Percentiles rank a stretch among this genome's conserved stretches.
These are phyloP conservation scores for Sarcophilus harrisii DNA, from an alignment of 2,797 vertebrate genomes.

Conservation along the genomic window DNA sequence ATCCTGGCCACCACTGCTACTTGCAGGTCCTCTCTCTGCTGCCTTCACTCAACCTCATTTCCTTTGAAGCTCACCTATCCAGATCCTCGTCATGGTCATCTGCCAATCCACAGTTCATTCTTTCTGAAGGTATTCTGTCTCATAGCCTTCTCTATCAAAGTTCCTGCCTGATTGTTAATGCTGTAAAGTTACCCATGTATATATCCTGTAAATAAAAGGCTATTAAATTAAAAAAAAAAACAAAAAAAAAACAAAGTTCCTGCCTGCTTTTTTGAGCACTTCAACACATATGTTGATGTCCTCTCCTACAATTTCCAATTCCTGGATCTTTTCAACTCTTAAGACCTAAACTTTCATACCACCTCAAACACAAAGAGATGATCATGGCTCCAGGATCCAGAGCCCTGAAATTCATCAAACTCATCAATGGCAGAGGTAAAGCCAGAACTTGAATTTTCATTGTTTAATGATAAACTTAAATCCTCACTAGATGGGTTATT, in stretches of 20 bases:
- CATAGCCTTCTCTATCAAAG: neutral
- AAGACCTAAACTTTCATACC: neutral
- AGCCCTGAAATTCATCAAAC: neutral
- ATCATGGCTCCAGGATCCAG: neutral
- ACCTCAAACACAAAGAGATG: neutral
- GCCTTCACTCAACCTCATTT: neutral
- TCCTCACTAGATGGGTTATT: conserved; percentile 23
- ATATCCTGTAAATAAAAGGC: no score
- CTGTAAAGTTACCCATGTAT: no score
- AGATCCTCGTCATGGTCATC: neutral
- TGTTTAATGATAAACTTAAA: neutral
- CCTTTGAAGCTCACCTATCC: neutral
- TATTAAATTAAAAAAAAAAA: no score
- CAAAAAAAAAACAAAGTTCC: no score
- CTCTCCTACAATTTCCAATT: neutral
- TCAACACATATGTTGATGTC: neutral
- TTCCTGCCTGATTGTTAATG: no score
- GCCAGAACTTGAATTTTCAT: neutral
- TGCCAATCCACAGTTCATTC: neutral
- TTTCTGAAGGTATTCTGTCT: neutral
- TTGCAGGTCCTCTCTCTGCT: no score
- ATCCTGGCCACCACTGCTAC: no score
- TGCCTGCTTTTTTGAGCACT: neutral
- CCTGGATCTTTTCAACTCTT: neutral
- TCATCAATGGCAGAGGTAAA: neutral